These are phyloP conservation scores for Ardeotis arabs DNA, from an alignment of 2,113 vertebrate genomes.

Conservation along the genomic window DNA sequence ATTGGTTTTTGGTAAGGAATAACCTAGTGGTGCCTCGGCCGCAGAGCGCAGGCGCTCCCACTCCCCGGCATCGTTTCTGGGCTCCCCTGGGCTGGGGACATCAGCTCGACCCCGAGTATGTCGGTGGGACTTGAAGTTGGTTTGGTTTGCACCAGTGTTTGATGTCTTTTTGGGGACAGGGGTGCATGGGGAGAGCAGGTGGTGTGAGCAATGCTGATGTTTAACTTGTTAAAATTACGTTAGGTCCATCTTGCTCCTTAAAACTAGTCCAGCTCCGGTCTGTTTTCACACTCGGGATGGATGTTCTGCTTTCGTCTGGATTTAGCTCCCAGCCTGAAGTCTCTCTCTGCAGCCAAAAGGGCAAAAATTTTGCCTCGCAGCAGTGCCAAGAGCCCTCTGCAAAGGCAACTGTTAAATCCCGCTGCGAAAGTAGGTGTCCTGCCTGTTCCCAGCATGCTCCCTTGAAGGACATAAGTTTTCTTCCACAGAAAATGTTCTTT, in stretches of 20 bases:
- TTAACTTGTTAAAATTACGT: not conserved
- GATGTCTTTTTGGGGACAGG: not conserved
- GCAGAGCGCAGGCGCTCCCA: not conserved
- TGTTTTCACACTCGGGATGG: accelerated
- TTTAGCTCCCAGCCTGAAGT: not conserved
- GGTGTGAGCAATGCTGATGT: not conserved
- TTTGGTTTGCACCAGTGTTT: not conserved
- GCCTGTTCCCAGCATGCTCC: not conserved
- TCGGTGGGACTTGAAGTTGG: accelerated
- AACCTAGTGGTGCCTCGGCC: not conserved
- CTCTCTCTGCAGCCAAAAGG: not conserved
- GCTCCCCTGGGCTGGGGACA: not conserved
- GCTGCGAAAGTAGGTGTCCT: not conserved
- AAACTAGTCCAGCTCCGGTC: not conserved
- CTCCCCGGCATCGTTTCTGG: accelerated
- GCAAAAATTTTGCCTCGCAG: not conserved
- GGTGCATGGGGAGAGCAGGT: accelerated
- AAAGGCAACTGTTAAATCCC: not conserved
- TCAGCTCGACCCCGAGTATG: accelerated
- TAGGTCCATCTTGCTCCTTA: accelerated
- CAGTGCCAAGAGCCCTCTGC: accelerated
- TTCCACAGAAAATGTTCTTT: not conserved
- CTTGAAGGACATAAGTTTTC: not conserved
- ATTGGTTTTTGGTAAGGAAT: not conserved
- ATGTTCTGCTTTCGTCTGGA: not conserved